Conservation (phyloP, 1,140 invertebrate genomes). For the Pseudoatta argentina region DNA sequence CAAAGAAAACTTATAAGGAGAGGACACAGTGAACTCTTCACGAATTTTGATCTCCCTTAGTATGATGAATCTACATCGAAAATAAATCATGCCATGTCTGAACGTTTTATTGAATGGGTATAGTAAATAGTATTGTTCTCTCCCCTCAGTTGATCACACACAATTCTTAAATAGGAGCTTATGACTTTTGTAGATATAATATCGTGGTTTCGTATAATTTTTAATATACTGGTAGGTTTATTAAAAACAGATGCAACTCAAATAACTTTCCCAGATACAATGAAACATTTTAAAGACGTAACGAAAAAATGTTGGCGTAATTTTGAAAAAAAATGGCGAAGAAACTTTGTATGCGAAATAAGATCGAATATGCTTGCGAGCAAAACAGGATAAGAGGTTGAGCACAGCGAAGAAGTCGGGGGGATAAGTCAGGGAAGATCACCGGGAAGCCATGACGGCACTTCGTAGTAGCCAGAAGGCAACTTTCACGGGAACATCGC, state of each 20-base stretch:
- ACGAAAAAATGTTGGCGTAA: background rate
- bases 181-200: background rate
- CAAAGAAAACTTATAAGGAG: background rate
- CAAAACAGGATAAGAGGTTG: background rate
- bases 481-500: constrained; percentile 80
- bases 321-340: background rate
- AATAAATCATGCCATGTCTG: too few species aligned
- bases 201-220: background rate
- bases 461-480: constrained; percentile 75
- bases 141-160: background rate
- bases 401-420: background rate
- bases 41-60: too few species aligned
- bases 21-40: too few species aligned
- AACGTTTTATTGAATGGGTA: too few species aligned
- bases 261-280: background rate
- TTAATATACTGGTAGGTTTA: background rate
- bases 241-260: background rate
- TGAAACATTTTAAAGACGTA: background rate
- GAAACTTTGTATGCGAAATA: background rate
- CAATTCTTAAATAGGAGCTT: background rate
- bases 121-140: too few species aligned
- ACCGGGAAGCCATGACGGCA: background rate
- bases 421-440: constrained; percentile 24
- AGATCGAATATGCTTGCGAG: background rate
- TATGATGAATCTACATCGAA: too few species aligned